These are phyloP conservation scores for Siniperca obscura DNA, from an alignment of 2,797 vertebrate species.

Conservation along the genomic window DNA sequence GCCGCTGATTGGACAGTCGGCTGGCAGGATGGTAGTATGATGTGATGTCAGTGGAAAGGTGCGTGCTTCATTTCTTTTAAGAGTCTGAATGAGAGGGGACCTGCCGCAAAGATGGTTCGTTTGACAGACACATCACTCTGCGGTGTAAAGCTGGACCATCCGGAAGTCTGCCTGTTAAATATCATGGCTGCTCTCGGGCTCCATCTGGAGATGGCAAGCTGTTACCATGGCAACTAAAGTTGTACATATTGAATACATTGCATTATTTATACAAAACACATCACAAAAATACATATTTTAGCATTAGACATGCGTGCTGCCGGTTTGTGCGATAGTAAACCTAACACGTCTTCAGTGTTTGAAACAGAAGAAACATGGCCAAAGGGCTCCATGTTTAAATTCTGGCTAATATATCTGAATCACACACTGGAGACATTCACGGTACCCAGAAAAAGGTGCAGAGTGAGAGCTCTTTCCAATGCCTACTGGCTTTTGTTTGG, in stretches of 20 bases:
- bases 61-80: conserved; percentile 18
- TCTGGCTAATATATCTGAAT: neutral
- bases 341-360: too few relatives aligned
- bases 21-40: conserved; percentile 83
- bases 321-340: neutral
- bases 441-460: neutral
- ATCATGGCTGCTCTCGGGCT: neutral
- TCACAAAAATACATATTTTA: neutral
- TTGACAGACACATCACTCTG: conserved; percentile 22
- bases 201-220: neutral
- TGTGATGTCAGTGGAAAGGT: conserved; percentile 86
- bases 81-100: neutral
- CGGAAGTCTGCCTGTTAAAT: neutral
- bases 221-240: conserved; percentile 9
- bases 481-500: neutral
- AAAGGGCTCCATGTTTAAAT: neutral
- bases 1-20: conserved; percentile 71
- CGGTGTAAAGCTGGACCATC: neutral
- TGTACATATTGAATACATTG: neutral
- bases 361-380: neutral
- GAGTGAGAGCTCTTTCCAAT: conserved; percentile 26
- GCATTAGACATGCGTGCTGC: neutral
- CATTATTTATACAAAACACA: neutral
- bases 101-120: conserved; percentile 11
- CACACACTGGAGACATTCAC: neutral